Percentiles rank a stretch among this genome's conserved stretches.
Conservation (phyloP, 92 coral and sea anemone genomes). For the Ricordea florida region DNA sequence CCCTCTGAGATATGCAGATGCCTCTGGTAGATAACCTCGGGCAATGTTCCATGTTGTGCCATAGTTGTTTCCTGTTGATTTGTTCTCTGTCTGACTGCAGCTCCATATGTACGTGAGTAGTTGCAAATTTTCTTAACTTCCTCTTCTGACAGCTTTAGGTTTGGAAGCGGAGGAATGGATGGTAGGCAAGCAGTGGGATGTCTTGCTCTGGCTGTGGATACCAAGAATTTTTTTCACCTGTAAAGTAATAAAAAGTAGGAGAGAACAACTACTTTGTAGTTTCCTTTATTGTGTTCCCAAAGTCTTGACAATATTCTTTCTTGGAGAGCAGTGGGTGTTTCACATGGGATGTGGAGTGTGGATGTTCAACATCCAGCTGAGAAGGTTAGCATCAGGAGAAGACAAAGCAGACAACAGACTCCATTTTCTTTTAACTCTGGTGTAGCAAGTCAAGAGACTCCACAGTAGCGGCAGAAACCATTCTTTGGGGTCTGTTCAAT, state of each 20-base stretch:
- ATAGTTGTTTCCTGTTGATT: slow-evolving; percentile 11
- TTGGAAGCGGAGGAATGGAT: slow-evolving; percentile 8
- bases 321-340: slow-evolving; percentile 26
- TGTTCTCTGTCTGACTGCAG: slow-evolving; percentile 15
- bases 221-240: slow-evolving; percentile 14
- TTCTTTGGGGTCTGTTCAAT: slow-evolving; percentile 40
- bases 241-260: neutral
- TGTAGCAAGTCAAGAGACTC: slow-evolving; percentile 33
- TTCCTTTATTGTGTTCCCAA: slow-evolving; percentile 24
- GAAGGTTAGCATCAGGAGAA: slow-evolving; percentile 11
- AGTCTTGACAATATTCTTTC: slow-evolving; percentile 21
- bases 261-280: neutral
- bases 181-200: slow-evolving; percentile 5
- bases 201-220: slow-evolving; percentile 24
- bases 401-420: neutral
- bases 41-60: slow-evolving; percentile 26
- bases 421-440: slow-evolving; percentile 23
- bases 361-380: slow-evolving; percentile 45
- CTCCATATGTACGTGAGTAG: neutral
- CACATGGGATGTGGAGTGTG: slow-evolving; percentile 16
- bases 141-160: too few relatives aligned
- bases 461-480: slow-evolving; percentile 31
- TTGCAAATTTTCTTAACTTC: slow-evolving; percentile 1
- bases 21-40: slow-evolving; percentile 4
- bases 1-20: neutral